These are phyloP conservation scores for Trochalopteron elliotii DNA, from an alignment of 2,113 vertebrate genomes.

Conservation along the genomic window DNA sequence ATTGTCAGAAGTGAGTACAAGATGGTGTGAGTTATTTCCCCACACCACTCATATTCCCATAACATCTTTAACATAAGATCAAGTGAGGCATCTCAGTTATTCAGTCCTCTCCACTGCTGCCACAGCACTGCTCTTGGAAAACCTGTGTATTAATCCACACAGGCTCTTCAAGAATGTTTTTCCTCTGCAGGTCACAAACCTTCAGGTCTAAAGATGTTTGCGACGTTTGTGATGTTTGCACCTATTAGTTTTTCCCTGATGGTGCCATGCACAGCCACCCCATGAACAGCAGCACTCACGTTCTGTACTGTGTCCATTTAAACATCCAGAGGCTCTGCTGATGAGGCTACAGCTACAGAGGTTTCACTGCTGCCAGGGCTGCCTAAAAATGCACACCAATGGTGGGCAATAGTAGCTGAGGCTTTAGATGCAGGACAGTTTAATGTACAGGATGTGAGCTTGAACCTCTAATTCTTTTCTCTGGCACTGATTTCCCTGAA, in stretches of 20 bases:
- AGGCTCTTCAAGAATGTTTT: neutral
- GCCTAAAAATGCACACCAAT: neutral
- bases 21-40: neutral
- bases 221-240: neutral
- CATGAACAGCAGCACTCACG: accelerated
- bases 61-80: neutral
- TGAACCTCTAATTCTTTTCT: neutral
- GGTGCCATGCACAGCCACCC: accelerated
- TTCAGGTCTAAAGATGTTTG: neutral
- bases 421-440: neutral
- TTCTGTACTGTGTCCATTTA: neutral
- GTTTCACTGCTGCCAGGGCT: neutral
- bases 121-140: neutral
- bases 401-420: neutral
- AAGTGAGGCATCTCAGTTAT: neutral
- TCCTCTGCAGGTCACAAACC: neutral
- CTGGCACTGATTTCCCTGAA: slow-evolving; percentile 15
- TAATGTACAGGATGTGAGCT: neutral
- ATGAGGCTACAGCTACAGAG: neutral
- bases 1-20: neutral
- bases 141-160: neutral
- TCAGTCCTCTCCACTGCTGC: neutral
- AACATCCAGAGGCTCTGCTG: neutral
- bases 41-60: accelerated
- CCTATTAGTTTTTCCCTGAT: neutral